Conservation (phyloP, 2,888 invertebrate species). For the Steromphala cineraria region DNA sequence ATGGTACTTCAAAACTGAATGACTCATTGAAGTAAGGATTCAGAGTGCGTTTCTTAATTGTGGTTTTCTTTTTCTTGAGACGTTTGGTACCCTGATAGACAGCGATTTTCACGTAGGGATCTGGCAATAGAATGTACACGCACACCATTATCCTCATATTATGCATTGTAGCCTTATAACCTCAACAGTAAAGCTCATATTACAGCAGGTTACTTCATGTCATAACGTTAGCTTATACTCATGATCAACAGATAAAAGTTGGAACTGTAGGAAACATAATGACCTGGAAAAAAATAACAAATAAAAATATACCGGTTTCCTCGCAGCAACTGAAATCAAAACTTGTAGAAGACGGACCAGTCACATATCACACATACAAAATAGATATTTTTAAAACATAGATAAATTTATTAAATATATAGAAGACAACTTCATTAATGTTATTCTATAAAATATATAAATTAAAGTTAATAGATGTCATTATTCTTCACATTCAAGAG, state of each 20-base stretch:
- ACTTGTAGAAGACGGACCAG: background rate
- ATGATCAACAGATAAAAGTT: too few relatives aligned
- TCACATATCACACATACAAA: background rate
- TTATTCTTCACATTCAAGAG: too few relatives aligned
- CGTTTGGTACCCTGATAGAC: constrained; percentile 99
- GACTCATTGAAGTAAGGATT: constrained; percentile 99
- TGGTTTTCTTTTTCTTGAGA: constrained; percentile 99
- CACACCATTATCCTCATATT: too few relatives aligned
- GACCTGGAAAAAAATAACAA: too few relatives aligned
- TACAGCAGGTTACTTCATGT: too few relatives aligned
- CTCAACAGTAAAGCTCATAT: too few relatives aligned
- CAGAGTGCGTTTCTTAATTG: constrained; percentile 99
- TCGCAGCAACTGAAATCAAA: background rate
- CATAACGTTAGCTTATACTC: too few relatives aligned
- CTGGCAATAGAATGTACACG: constrained; percentile 77
- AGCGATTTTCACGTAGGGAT: constrained; percentile 99
- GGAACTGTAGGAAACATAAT: too few relatives aligned
- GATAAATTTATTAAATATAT: background rate
- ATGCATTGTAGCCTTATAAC: too few relatives aligned
- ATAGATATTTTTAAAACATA: background rate
- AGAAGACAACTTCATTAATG: background rate
- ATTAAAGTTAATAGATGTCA: too few relatives aligned
- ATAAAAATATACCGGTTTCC: background rate
- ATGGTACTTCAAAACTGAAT: constrained; percentile 99
- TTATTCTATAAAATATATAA: too few relatives aligned